Percentiles rank a stretch among this genome's conserved stretches.
Conservation (phyloP, 2,888 invertebrate genomes). For the Megastigmus dorsalis region DNA sequence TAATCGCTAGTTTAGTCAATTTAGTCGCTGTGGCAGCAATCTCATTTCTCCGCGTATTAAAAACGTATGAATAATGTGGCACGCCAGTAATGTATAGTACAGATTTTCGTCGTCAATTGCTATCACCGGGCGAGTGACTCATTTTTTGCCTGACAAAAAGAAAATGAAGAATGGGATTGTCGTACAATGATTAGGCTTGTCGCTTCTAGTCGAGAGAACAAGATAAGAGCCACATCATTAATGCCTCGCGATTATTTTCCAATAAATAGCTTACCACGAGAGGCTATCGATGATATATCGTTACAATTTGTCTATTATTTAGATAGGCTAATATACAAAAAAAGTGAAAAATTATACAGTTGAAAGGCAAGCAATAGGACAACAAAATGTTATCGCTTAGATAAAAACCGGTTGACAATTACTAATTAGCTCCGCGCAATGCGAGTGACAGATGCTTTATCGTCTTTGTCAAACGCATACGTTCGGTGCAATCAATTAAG, state of each 20-base stretch:
- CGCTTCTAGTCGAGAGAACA: neutral
- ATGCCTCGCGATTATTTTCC: neutral
- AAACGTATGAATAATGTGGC: neutral
- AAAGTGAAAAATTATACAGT: too few species aligned
- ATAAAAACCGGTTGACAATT: neutral
- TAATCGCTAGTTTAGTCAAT: too few species aligned
- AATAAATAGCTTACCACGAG: neutral
- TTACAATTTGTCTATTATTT: neutral
- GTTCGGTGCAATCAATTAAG: too few species aligned
- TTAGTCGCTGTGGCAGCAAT: too few species aligned
- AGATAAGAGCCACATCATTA: neutral
- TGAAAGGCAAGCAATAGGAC: too few species aligned
- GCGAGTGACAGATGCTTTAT: too few species aligned
- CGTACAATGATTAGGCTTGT: conserved; percentile 2
- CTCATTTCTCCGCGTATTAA: neutral
- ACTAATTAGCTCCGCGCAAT: neutral
- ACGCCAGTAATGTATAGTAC: neutral
- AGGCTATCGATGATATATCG: neutral
- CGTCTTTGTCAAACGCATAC: too few species aligned
- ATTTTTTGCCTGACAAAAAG: too few species aligned
- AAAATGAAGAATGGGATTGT: too few species aligned
- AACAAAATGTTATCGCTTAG: too few species aligned
- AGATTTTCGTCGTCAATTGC: neutral
- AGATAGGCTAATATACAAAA: too few species aligned
- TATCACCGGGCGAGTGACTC: neutral